A percentile compares a stretch with the other conserved stretches of the same genome.
These are phyloP conservation scores for Pygoscelis adeliae DNA, from an alignment of 2,113 vertebrate genomes.

Conservation along the genomic window DNA sequence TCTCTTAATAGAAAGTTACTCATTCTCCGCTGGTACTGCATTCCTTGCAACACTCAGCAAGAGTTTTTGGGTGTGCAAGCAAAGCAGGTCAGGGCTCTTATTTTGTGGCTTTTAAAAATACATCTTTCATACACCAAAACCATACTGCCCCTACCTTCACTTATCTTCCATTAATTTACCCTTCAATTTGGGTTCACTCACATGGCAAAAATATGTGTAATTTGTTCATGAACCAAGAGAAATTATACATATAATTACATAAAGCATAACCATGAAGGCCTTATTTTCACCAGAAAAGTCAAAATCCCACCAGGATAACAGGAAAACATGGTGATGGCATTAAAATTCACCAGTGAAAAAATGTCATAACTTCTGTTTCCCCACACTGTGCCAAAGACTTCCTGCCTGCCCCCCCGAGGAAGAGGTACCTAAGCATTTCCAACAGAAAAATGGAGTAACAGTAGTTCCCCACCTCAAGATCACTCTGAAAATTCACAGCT, in stretches of 20 bases:
- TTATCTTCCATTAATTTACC: conserved; percentile 16
- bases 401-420: not conserved
- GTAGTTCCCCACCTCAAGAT: not conserved
- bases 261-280: not conserved
- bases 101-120: conserved; percentile 55
- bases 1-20: conserved; percentile 59
- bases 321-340: not conserved
- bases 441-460: not conserved
- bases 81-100: not conserved
- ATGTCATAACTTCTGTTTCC: not conserved
- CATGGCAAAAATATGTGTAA: not conserved
- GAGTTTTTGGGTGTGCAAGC: not conserved
- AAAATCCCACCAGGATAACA: not conserved
- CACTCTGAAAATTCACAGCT: not conserved
- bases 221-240: not conserved
- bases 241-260: not conserved
- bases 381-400: not conserved
- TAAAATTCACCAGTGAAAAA: not conserved
- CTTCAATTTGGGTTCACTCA: not conserved
- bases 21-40: not conserved
- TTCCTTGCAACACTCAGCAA: not conserved
- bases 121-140: conserved; percentile 35
- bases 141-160: not conserved
- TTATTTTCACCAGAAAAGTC: not conserved
- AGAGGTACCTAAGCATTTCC: not conserved